Evolutionary conservation across 1,140 invertebrate genomes (phyloP).

Genomic region (Temnothorax curvispinosus): DNA sequence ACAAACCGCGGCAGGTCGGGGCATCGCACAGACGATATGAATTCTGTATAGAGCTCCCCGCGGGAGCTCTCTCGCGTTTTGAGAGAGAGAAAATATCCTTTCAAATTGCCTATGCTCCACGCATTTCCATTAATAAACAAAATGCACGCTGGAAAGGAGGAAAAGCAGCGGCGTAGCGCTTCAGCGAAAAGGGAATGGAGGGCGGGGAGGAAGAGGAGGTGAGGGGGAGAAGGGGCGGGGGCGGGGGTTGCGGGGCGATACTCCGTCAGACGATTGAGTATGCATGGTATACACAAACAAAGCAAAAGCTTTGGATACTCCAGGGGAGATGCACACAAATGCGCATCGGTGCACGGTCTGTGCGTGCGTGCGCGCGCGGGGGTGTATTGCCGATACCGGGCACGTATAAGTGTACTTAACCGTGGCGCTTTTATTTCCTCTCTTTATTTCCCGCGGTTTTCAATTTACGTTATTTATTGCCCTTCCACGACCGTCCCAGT

Average conservation of each 20-base stretch:
- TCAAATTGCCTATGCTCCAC: conserved; percentile 34
- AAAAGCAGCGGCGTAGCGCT: conserved; percentile 10
- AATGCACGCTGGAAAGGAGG: conserved; percentile 24
- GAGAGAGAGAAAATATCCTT: conserved; percentile 59
- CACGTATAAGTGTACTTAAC: conserved; percentile 58
- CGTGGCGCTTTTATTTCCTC: conserved; percentile 52
- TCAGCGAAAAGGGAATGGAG: conserved; percentile 22
- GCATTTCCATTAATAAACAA: conserved; percentile 70
- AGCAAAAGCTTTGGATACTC: conserved; percentile 48
- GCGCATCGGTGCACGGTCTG: neutral
- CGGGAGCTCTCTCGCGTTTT: conserved; percentile 20
- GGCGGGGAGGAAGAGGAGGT: neutral
- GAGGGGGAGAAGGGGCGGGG: no score
- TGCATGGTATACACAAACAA: conserved; percentile 52
- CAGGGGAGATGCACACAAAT: conserved; percentile 44
- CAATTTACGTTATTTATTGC: conserved; percentile 60
- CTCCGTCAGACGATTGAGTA: conserved; percentile 57
- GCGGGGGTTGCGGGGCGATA: neutral
- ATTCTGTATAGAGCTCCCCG: conserved; percentile 47
- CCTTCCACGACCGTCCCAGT: conserved; percentile 83
- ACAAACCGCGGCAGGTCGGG: conserved; percentile 28
- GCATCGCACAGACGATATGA: conserved; percentile 41
- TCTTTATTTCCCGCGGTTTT: conserved; percentile 61
- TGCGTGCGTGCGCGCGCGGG: neutral
- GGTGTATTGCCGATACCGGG: conserved; percentile 44